These are phyloP conservation scores for Charadrius vociferus DNA, from an alignment of 2,113 vertebrate genomes.

Conservation along the genomic window DNA sequence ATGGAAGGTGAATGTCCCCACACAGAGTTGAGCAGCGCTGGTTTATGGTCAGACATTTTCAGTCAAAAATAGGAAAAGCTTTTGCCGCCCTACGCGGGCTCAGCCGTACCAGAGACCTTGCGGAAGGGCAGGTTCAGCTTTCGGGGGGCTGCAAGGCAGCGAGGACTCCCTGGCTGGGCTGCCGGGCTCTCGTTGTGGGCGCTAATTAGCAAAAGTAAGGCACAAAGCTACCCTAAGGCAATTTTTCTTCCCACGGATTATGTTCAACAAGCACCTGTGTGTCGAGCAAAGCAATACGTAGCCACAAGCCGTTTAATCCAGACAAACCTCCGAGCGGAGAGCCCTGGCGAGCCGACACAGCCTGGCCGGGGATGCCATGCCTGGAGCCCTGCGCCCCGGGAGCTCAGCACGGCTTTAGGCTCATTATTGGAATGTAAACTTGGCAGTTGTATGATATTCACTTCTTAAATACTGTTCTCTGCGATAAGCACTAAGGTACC, in stretches of 20 bases:
- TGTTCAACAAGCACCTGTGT: background rate
- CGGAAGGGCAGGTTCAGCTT: background rate
- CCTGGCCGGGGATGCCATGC: fast-evolving
- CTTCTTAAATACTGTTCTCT: background rate
- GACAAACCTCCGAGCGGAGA: fast-evolving
- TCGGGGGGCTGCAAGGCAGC: background rate
- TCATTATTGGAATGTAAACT: background rate
- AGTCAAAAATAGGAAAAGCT: background rate
- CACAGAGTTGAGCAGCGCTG: background rate
- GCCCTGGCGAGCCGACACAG: background rate
- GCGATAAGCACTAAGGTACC: background rate
- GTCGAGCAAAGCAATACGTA: background rate
- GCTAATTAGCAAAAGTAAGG: fast-evolving
- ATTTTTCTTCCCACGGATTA: background rate
- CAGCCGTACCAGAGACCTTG: background rate
- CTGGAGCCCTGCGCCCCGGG: background rate
- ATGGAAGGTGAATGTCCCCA: background rate
- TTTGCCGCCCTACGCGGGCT: fast-evolving
- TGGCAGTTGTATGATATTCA: background rate
- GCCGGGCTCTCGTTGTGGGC: fast-evolving
- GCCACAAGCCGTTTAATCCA: fast-evolving
- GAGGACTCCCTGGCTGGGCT: background rate
- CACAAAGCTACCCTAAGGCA: background rate
- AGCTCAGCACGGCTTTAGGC: background rate
- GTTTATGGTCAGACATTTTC: background rate